Evolutionary conservation across 2,113 vertebrate genomes (phyloP), one percentile per base, ranked within the genome.

Genomic region (Passer domesticus): DNA sequence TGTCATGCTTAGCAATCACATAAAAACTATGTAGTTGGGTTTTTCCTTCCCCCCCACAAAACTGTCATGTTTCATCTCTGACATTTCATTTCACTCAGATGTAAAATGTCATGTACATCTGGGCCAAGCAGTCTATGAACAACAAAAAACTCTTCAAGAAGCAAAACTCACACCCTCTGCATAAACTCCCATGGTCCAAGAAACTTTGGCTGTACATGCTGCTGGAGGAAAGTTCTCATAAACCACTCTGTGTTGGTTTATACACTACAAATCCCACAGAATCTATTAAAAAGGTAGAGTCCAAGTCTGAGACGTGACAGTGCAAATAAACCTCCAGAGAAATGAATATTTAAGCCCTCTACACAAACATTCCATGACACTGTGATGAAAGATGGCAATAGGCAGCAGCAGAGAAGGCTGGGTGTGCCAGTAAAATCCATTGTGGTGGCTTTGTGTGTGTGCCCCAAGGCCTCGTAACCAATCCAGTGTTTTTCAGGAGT

Each of bases 201-300:
- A 66, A 94, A 59, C 27, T 83, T 83, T 64, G 56, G 56, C 86
- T 83, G 44, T n/a, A 22, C 6, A 11, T 2, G 3, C 21, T 80
- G 56, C 47, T 13, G 8, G 69, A 70, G 60, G 52, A 90, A 86
- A 52, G 15, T n/a, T 94, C 63, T 93, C 56, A 86, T 86, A 96
- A 92, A 75, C 85, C 43, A 37, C 35, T 79, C 47, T 41, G 3
- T 73, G 60, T 62, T 90, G 93, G 81, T 80, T 83, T 91, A 86
- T 44, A 59, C 23, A 17, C 39, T 63, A 68, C 64, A 93, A 92
- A 93, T 94, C 85, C 85, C 87, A 81, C 28, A 37, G 63, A 92
- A 92, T 52, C 23, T 90, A 92, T 92, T 92, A 68, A 81, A 95
- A 91, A 78, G 68, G 68, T 95, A 95, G 47, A 85, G 47, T 80